phyloP scores from a whole-genome alignment of 1,140 invertebrate species.

The Camponotus floridanus region DNA sequence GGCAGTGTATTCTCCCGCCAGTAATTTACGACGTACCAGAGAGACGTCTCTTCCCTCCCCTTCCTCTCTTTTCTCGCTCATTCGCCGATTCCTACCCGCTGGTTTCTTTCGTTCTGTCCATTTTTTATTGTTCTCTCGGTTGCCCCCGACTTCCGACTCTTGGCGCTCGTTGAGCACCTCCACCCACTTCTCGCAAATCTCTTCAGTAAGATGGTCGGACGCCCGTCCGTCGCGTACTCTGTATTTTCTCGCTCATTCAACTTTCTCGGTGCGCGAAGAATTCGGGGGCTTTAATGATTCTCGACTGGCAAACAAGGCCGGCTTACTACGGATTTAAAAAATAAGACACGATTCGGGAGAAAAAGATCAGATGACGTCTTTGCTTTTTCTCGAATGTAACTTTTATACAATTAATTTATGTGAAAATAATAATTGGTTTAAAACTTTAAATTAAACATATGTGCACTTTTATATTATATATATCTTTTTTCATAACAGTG shows the following conservation, averaged over 20 bases:
- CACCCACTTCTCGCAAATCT: slow-evolving; percentile 46
- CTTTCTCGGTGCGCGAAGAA: slow-evolving; percentile 63
- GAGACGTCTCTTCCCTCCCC: slow-evolving; percentile 24
- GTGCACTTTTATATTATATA: background rate
- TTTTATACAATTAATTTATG: background rate
- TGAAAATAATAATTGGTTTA: background rate
- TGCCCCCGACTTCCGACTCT: slow-evolving; percentile 68
- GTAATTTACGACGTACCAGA: slow-evolving; percentile 69
- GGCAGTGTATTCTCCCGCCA: slow-evolving; percentile 63
- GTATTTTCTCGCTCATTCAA: slow-evolving; percentile 65
- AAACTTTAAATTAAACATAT: background rate
- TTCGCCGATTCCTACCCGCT: slow-evolving; percentile 8
- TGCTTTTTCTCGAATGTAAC: background rate
- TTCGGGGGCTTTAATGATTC: slow-evolving; percentile 70
- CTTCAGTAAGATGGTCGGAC: slow-evolving; percentile 64
- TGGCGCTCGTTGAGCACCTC: slow-evolving; percentile 62
- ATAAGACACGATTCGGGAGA: slow-evolving; percentile 55
- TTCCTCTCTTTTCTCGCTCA: background rate
- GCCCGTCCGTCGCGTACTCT: slow-evolving; percentile 45
- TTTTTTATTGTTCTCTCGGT: slow-evolving; percentile 71
- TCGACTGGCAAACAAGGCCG: slow-evolving; percentile 55
- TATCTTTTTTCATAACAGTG: background rate
- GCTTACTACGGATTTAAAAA: slow-evolving; percentile 54
- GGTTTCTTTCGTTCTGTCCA: slow-evolving; percentile 47
- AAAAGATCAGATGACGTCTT: slow-evolving; percentile 38